Evolutionary conservation across 1,140 invertebrate species (phyloP), one percentile per base, ranked within the genome.

Genomic region (Dinothrombium tinctorium): DNA sequence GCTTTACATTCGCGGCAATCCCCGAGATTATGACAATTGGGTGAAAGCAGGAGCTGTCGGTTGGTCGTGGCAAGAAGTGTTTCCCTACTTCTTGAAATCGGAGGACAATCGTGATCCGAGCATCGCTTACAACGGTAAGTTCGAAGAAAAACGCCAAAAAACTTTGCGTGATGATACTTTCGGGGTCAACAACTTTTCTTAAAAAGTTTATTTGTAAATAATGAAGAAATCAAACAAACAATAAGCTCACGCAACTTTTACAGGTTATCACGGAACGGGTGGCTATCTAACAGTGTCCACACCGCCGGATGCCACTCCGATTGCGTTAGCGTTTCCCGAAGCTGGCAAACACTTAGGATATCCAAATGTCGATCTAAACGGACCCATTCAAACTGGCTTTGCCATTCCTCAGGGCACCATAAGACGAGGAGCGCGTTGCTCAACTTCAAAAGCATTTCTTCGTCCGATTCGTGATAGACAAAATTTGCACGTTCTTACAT

Each of bases 1-100:
- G 89, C 64, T 95, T 0, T 98, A 96, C 52, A 63, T 96, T 0
- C 65, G 92, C 17, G 92, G 90, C 0, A 90, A 95, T 54, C 72
- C 72, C 44, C 71, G 68, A 43, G 92, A 98, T 55, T 98, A 95
- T 55, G 80, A 96, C 52, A 62, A 66, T 4, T 98, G 92, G 90
- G 83, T 68, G 0, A 51, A 72, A 19, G 59, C 76, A 20, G 92
- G 92, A 0, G 92, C 92, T 49, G 67, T 69, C 1, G 84, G 83
- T 2, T 98, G 92, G 92, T 73, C 76, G 0, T 87, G 74, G 51
- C 69, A 75, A 29, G 75, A 84, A 22, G 73, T 76, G 0, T 57
- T 90, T 0, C 74, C 80, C 28, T 92, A 90, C 52, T 94, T 92
- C 59, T 81, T 51, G 1, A 59, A 83, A 55, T 80, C 76, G 0